Conservation (phyloP, 1,140 invertebrate species). For the Tetranychus cinnabarinus region DNA sequence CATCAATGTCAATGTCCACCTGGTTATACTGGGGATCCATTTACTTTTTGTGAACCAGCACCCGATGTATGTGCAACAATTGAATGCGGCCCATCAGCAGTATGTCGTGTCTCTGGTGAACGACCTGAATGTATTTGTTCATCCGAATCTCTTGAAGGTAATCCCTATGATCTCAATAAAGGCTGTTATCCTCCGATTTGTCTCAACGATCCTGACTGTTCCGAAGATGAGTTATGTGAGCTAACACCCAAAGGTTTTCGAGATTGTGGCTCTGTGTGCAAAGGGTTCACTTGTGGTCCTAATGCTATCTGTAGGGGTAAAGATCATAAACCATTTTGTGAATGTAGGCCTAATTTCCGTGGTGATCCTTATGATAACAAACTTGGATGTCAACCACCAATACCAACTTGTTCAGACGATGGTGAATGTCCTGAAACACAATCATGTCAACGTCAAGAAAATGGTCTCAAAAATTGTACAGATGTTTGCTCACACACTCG, state of each 20-base stretch:
- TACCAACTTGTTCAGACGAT: conserved; percentile 9
- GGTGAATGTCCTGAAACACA: conserved; percentile 7
- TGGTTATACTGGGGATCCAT: conserved; percentile 44
- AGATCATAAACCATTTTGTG: conserved; percentile 55
- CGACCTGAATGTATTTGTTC: conserved; percentile 57
- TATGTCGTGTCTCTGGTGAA: conserved; percentile 56
- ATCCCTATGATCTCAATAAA: conserved; percentile 13
- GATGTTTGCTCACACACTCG: conserved; percentile 58
- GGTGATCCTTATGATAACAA: conserved; percentile 33
- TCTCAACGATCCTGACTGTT: conserved; percentile 15
- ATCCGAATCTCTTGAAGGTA: conserved; percentile 32
- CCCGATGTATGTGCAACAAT: conserved; percentile 48
- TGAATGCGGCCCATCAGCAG: conserved; percentile 64
- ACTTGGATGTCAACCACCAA: conserved; percentile 11
- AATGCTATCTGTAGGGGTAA: conserved; percentile 60
- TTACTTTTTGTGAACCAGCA: conserved; percentile 12
- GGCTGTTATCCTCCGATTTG: conserved; percentile 13
- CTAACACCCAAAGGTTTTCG: conserved; percentile 9
- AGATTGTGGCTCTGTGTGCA: conserved; percentile 15
- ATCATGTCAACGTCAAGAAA: conserved; percentile 5
- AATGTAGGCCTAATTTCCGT: conserved; percentile 37
- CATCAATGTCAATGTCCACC: conserved; percentile 58
- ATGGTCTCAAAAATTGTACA: conserved; percentile 10
- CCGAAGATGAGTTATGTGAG: conserved; percentile 14
- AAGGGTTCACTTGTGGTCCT: conserved; percentile 37